Percentiles rank a stretch among this genome's conserved stretches.
These are phyloP conservation scores for Patagioenas fasciata DNA, from an alignment of 2,113 vertebrate genomes.

Conservation along the genomic window DNA sequence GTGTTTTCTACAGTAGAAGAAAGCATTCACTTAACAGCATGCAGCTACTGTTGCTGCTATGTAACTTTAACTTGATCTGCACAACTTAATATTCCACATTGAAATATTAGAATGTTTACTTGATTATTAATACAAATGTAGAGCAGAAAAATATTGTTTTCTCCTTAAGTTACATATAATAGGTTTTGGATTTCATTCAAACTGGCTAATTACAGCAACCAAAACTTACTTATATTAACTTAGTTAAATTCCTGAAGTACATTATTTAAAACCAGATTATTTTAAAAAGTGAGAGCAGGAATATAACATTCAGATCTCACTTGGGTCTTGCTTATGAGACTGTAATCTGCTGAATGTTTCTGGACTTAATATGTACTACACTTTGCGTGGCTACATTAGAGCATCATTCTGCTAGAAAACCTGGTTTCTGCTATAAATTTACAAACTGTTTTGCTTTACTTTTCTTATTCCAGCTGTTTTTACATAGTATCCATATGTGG, in stretches of 20 bases:
- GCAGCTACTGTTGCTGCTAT: background rate
- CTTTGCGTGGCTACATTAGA: background rate
- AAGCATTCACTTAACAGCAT: background rate
- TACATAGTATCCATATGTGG: background rate
- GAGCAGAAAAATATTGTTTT: background rate
- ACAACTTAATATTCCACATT: background rate
- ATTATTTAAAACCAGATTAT: background rate
- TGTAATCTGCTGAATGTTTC: background rate
- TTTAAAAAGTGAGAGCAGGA: background rate
- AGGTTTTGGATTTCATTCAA: background rate
- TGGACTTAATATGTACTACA: background rate
- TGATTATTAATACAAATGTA: background rate
- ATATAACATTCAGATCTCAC: background rate
- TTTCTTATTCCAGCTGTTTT: background rate
- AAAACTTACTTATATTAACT: background rate
- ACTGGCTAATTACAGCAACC: background rate
- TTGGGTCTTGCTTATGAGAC: background rate
- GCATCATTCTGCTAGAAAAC: background rate
- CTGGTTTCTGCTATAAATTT: background rate
- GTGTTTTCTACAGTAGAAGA: background rate
- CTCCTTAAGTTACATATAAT: background rate
- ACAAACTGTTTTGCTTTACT: background rate
- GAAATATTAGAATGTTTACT: background rate
- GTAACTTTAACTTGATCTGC: background rate
- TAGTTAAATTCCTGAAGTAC: background rate